Conservation (phyloP, 2,113 vertebrate genomes). For the Aptenodytes patagonicus region DNA sequence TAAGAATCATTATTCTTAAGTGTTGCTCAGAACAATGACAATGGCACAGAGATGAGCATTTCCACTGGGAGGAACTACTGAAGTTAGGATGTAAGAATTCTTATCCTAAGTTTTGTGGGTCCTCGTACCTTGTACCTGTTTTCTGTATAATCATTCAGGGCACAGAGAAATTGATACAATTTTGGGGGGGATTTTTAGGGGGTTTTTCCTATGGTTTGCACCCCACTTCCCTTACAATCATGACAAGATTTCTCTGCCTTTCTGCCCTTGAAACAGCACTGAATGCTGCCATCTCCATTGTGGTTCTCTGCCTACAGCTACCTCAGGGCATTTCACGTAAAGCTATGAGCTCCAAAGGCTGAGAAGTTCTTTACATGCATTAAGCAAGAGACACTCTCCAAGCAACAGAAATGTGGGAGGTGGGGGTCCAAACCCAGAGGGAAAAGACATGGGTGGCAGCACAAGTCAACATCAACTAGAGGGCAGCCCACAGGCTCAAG, state of each 20-base stretch:
- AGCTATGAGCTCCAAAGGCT: not conserved
- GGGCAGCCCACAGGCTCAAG: not conserved
- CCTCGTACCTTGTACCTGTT: not conserved
- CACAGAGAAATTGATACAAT: not conserved
- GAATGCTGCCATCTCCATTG: not conserved
- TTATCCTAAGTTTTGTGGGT: not conserved
- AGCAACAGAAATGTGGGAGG: not conserved
- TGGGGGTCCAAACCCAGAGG: not conserved
- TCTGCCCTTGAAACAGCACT: not conserved
- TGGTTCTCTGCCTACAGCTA: not conserved
- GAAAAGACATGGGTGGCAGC: not conserved
- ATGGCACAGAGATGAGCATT: not conserved
- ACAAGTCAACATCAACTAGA: not conserved
- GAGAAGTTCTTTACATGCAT: not conserved
- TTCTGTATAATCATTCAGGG: not conserved
- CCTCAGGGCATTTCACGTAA: not conserved
- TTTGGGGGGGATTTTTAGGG: not conserved
- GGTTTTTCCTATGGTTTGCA: not conserved
- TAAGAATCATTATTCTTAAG: not conserved
- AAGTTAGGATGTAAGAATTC: not conserved
- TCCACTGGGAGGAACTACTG: not conserved
- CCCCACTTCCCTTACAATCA: not conserved
- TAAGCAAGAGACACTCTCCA: not conserved
- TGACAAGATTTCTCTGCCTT: not conserved
- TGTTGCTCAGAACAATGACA: not conserved